Evolutionary conservation across 2,113 vertebrate genomes (phyloP).

Genomic region (Chaetodon trifascialis): DNA sequence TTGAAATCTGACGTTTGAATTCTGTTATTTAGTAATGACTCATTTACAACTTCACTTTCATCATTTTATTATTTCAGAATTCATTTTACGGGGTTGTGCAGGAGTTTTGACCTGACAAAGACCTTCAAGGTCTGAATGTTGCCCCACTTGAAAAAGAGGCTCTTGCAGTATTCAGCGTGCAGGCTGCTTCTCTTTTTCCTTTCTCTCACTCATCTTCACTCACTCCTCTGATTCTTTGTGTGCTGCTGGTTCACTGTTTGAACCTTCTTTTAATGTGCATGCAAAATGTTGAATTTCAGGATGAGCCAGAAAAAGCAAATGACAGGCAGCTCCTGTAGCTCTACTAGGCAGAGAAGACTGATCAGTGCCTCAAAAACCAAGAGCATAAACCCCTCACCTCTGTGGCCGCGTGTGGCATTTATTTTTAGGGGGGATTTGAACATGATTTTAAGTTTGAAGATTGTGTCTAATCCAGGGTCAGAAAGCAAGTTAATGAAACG

Average conservation of each 20-base stretch:
- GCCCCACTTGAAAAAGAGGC: background rate
- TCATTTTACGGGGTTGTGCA: background rate
- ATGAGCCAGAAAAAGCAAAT: background rate
- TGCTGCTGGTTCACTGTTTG: background rate
- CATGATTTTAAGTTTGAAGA: background rate
- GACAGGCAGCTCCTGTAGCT: background rate
- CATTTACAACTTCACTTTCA: background rate
- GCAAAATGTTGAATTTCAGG: background rate
- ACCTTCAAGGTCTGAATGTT: background rate
- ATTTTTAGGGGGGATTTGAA: background rate
- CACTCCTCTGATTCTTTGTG: background rate
- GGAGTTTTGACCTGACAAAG: too few relatives aligned
- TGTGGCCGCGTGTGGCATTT: background rate
- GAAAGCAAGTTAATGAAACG: constrained; percentile 1
- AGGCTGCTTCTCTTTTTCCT: background rate
- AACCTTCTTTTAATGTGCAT: background rate
- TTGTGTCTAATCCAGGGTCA: constrained; percentile 4
- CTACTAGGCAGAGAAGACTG: background rate
- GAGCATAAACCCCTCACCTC: background rate
- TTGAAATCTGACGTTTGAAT: background rate
- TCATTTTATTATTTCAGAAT: background rate
- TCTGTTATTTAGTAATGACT: background rate
- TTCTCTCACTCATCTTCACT: background rate
- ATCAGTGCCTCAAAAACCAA: background rate
- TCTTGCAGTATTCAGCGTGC: background rate